phyloP scores from a whole-genome alignment of 2,888 invertebrate genomes.

The Zonitis immaculata region DNA sequence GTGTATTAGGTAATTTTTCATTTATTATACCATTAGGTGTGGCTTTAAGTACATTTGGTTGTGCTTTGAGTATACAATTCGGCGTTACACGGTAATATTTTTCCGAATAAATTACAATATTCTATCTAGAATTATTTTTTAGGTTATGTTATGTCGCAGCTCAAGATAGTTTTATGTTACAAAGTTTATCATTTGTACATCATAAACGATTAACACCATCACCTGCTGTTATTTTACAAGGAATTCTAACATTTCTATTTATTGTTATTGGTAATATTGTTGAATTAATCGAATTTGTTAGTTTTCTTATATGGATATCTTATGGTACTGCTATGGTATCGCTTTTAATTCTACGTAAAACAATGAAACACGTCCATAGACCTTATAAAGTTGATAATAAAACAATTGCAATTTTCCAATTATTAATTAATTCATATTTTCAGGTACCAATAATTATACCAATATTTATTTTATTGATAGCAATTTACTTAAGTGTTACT shows the following conservation, averaged over 20 bases:
- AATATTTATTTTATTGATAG: slow-evolving; percentile 63
- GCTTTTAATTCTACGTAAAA: slow-evolving; percentile 66
- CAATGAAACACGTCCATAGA: slow-evolving; percentile 61
- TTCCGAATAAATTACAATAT: slow-evolving; percentile 3
- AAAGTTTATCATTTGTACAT: slow-evolving; percentile 75
- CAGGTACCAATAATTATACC: slow-evolving; percentile 68
- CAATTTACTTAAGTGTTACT: slow-evolving; percentile 67
- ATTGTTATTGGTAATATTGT: slow-evolving; percentile 70
- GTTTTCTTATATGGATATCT: slow-evolving; percentile 84
- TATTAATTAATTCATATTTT: slow-evolving; percentile 19
- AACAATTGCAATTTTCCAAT: slow-evolving; percentile 3
- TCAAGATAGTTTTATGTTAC: slow-evolving; percentile 74
- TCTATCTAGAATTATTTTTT: slow-evolving; percentile 24
- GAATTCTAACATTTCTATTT: slow-evolving; percentile 65
- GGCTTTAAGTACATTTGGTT: slow-evolving; percentile 72
- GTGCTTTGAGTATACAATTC: slow-evolving; percentile 73
- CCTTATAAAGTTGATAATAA: slow-evolving; percentile 60
- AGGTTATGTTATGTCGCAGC: slow-evolving; percentile 81
- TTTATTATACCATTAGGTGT: slow-evolving; percentile 73
- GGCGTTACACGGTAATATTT: slow-evolving; percentile 60
- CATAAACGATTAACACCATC: slow-evolving; percentile 69
- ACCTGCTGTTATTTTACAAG: slow-evolving; percentile 78
- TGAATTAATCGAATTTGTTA: slow-evolving; percentile 77
- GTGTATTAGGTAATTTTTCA: slow-evolving; percentile 61
- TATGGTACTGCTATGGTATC: slow-evolving; percentile 80